phyloP scores from a whole-genome alignment of 2,797 vertebrate species.

The Brachyalestes nurse region DNA sequence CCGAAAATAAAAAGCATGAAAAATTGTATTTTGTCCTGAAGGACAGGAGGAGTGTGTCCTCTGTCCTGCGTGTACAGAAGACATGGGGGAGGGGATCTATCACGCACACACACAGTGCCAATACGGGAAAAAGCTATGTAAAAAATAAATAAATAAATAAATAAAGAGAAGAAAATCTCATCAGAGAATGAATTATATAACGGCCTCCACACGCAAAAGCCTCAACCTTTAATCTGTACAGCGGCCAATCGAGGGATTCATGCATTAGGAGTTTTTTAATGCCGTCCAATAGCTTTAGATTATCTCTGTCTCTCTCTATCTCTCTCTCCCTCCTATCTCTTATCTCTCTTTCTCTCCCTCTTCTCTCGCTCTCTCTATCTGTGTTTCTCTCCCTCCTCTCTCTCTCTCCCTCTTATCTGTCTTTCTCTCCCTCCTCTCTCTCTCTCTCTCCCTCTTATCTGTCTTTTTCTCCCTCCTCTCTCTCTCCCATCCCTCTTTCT shows the following conservation, averaged over 20 bases:
- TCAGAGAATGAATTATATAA: constrained; percentile 80
- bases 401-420: too few relatives aligned
- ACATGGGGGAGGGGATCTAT: constrained; percentile 61
- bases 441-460: too few relatives aligned
- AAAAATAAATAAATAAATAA: too few relatives aligned
- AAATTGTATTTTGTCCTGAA: not conserved
- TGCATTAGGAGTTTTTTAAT: constrained; percentile 73
- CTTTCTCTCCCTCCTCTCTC: too few relatives aligned
- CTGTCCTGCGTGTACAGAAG: not conserved
- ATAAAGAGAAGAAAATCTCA: constrained; percentile 70
- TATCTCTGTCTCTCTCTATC: constrained; percentile 55
- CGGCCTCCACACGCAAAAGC: constrained; percentile 70
- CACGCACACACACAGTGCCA: constrained; percentile 64
- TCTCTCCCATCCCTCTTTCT: too few relatives aligned
- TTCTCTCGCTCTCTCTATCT: too few relatives aligned
- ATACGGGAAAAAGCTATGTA: constrained; percentile 40
- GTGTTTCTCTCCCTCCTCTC: too few relatives aligned
- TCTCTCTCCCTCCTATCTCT: constrained; percentile 19
- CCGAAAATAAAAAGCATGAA: not conserved
- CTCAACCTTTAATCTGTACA: constrained; percentile 74
- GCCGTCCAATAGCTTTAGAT: constrained; percentile 73
- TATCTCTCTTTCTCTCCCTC: not conserved
- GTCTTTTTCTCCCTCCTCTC: too few relatives aligned
- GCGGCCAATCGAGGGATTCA: constrained; percentile 70
- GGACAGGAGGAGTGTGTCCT: not conserved